Base-by-base conservation (phyloP, 2,888 invertebrate genomes). In the Tetragonisca angustula region DNA sequence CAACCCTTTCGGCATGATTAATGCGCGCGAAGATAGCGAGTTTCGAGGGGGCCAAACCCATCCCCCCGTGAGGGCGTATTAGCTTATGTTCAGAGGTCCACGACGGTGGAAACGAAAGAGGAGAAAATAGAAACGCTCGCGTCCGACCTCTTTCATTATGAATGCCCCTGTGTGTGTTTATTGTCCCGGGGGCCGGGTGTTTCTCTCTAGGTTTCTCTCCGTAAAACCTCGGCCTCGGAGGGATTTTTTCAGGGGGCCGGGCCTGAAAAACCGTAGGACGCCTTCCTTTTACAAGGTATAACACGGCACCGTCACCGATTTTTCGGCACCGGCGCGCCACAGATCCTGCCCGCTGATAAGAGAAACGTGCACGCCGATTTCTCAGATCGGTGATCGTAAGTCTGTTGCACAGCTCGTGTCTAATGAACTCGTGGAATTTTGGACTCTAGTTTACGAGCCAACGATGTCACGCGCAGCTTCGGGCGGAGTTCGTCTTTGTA, bases 81-180 rank as follows among this genome's bases (percentile, higher is more conserved):
- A 71, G 84, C 88, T 75, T 72, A 32, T 32, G 32, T 32, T 32
- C 4, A 4, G 32, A 21, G 52, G 15, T 5, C 27, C 43, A 43
- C 62, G 62, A 50, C 49, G 43, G 56, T 43, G 72, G 59, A 62
- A 79, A 49, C 43, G 54, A 73, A 49, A 81, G 80, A 59, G 73
- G 49, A 81, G 80, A 83, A 87, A 87, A 83, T 78, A 86, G 73
- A 81, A 87, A 67, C 81, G 43, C 81, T 84, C 84, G 80, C 79
- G 83, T 65, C 81, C 80, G 83, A 85, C 65, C 83, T 84, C 75
- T 83, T 76, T 89, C 90, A 84, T 92, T 92, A 92, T 92, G 91
- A 91, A 91, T 92, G 90, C 88, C 90, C 79, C 88, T 83, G 89
- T 82, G 89, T 82, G 85, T 83, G 83, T 90, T 91, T 87, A 92